Base-by-base conservation (phyloP, 2,888 invertebrate genomes). In the Rhagonycha fulva region DNA sequence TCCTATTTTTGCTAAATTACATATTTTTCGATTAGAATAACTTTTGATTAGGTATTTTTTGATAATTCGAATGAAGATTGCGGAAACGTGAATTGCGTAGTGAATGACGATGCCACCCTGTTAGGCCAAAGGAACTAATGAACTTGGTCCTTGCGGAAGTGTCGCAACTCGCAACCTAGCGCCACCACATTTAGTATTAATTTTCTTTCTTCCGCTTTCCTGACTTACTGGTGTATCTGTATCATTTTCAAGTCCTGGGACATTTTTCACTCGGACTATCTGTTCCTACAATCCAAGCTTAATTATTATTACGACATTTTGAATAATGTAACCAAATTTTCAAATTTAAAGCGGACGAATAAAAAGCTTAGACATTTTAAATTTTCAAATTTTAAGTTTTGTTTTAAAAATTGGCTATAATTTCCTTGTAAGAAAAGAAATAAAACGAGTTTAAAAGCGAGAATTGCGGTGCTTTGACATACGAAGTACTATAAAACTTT, bases 401-500 rank as follows among this genome's bases (percentile, higher is more conserved):
- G 28, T 30, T 60, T 32, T 62, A 28, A 68, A 67, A 72, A 72
- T 72, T 72, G 72, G 60, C 67, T 61, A 67, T 72, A 62, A 71
- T 71, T 75, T 62, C 75, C 68, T 72, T 76, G 68, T 69, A 73
- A 73, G 68, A 47, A 47, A 47, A 47, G 47, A 76, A 76, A 73
- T 74, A 73, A 70, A 76, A 72, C 70, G 68, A 73, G 76, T 73
- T 76, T 76, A 76, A 76, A 76, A 76, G 73, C 71, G 73, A 74
- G 76, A 76, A 76, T 73, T 76, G 70, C 73, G 73, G 66, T 73
- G 73, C 76, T 71, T 73, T 76, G 74, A 76, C 71, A 74, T 76
- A 76, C 76, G 74, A 71, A 76, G 76, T 74, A 76, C 70, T 74
- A 74, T 74, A 74, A 76, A 80, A 78, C 80, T 79, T 78, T 78